Conservation (phyloP, 2,797 vertebrate species). For the Phoebastria nigripes region DNA sequence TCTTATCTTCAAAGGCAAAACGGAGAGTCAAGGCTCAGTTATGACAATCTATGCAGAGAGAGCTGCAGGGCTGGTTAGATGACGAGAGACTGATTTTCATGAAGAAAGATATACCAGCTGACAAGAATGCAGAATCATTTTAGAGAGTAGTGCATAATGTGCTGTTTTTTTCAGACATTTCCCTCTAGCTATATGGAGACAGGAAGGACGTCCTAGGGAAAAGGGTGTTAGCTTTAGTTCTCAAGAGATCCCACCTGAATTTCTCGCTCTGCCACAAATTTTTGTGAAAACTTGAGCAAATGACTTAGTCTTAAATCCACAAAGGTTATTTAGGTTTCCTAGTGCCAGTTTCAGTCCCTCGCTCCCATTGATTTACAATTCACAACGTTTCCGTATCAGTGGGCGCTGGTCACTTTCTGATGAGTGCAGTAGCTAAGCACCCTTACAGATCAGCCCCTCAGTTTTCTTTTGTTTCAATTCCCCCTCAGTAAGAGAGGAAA, state of each 20-base stretch:
- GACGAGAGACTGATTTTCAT: slow-evolving; percentile 36
- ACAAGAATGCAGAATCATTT: slow-evolving; percentile 16
- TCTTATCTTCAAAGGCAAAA: slow-evolving; percentile 60
- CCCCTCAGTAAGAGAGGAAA: neutral
- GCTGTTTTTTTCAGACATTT: neutral
- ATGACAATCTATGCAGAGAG: slow-evolving; percentile 18
- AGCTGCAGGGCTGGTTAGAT: slow-evolving; percentile 43
- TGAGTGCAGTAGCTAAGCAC: neutral
- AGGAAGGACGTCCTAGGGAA: neutral
- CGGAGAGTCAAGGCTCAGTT: slow-evolving; percentile 6
- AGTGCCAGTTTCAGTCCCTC: neutral
- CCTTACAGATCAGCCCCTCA: neutral
- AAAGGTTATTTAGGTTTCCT: neutral
- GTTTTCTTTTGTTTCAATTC: neutral
- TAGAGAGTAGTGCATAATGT: neutral
- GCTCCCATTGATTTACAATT: neutral
- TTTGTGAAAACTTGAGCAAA: neutral
- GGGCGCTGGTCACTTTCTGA: neutral
- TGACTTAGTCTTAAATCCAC: neutral
- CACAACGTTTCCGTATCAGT: neutral
- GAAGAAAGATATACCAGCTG: slow-evolving; percentile 26
- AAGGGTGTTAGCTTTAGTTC: neutral
- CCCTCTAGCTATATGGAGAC: neutral
- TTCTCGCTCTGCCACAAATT: neutral
- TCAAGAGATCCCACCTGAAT: neutral